Conservation (phyloP, 2,113 vertebrate species). For the Anoura caudifer region DNA sequence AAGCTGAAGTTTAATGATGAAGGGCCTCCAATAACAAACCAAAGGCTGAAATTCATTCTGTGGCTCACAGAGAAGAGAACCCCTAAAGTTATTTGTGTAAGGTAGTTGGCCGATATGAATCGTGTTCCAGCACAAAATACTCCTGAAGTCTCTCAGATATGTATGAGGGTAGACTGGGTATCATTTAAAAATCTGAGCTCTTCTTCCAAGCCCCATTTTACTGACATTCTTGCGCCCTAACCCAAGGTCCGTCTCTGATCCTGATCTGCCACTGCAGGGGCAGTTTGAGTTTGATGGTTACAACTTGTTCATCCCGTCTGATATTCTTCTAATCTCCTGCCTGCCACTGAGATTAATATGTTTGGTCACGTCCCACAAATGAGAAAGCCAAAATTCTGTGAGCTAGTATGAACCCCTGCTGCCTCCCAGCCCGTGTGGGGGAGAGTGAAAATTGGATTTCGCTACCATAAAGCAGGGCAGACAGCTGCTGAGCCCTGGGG, state of each 20-base stretch:
- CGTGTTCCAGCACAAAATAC: neutral
- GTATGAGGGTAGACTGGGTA: rapidly evolving
- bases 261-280: neutral
- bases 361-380: conserved; percentile 11
- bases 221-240: neutral
- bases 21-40: neutral
- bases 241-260: neutral
- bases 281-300: neutral
- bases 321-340: neutral
- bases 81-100: neutral
- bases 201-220: neutral
- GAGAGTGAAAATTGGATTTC: conserved; percentile 58
- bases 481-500: conserved; percentile 54
- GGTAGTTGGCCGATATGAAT: neutral
- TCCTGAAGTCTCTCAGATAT: neutral
- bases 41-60: neutral
- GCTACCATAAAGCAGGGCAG: neutral
- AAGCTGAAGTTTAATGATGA: neutral
- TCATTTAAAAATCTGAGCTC: neutral
- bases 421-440: neutral
- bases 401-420: conserved; percentile 2
- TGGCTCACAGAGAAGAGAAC: neutral
- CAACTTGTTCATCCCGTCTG: neutral
- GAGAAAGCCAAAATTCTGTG: conserved; percentile 32
- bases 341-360: conserved; percentile 37